Conservation (phyloP, 64 coral and sea anemone genomes). For the Hydrozoanthus tunicans region DNA sequence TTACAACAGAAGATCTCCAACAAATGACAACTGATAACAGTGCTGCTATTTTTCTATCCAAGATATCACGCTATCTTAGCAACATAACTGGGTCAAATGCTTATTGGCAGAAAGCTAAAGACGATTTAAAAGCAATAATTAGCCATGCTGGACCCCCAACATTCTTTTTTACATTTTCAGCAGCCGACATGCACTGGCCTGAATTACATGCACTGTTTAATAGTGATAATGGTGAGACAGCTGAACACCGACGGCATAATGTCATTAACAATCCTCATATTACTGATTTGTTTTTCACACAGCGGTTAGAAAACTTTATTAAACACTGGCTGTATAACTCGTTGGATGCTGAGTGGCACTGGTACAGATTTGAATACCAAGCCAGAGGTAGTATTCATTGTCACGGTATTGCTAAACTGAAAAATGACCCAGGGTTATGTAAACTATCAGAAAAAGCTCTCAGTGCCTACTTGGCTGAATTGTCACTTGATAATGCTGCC, state of each 20-base stretch:
- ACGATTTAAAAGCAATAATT: background rate
- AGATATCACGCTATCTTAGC: no score
- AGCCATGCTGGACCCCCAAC: background rate
- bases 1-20: no score
- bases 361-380: no score
- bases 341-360: background rate
- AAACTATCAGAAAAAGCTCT: background rate
- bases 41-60: no score
- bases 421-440: background rate
- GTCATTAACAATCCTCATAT: background rate
- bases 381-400: no score
- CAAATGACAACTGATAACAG: no score
- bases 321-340: background rate
- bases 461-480: background rate
- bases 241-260: background rate
- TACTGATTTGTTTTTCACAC: background rate
- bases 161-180: background rate
- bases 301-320: no score
- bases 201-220: background rate
- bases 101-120: no score
- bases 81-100: no score
- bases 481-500: background rate
- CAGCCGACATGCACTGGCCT: background rate
- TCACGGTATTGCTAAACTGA: background rate
- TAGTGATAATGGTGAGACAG: background rate